Evolutionary conservation across 2,888 invertebrate species (phyloP).

Genomic region (Nomada ruficornis): DNA sequence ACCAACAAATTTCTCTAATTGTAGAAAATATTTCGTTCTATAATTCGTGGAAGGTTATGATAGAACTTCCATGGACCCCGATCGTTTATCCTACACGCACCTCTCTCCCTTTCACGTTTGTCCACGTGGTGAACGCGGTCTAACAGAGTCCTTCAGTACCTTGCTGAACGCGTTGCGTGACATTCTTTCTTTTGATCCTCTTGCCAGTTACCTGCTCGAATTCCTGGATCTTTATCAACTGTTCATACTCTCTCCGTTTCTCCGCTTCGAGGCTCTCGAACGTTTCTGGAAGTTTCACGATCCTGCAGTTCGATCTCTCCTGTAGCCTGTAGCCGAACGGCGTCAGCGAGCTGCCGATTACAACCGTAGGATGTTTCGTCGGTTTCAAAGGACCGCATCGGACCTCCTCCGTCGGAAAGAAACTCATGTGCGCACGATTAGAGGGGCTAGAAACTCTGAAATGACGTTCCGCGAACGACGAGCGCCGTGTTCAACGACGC

Average conservation of each 20-base stretch:
- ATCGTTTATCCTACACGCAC: not conserved
- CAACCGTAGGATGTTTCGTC: conserved; percentile 62
- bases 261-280: conserved; percentile 31
- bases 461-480: too few species aligned
- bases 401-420: conserved; percentile 57
- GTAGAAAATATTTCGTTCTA: too few species aligned
- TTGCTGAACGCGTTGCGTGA: conserved; percentile 70
- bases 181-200: conserved; percentile 63
- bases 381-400: conserved; percentile 56
- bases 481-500: not conserved
- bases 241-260: conserved; percentile 62
- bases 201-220: conserved; percentile 69
- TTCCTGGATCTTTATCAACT: conserved; percentile 59
- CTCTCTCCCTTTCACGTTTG: not conserved
- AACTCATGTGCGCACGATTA: conserved; percentile 44
- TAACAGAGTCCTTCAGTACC: conserved; percentile 62
- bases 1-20: too few species aligned
- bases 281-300: conserved; percentile 15
- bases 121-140: not conserved
- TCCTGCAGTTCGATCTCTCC: conserved; percentile 55
- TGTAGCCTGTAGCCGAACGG: conserved; percentile 72
- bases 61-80: not conserved
- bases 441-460: not conserved
- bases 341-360: conserved; percentile 72
- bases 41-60: not conserved